phyloP scores from a whole-genome alignment of 2,888 invertebrate species.

The Tachina grossa region DNA sequence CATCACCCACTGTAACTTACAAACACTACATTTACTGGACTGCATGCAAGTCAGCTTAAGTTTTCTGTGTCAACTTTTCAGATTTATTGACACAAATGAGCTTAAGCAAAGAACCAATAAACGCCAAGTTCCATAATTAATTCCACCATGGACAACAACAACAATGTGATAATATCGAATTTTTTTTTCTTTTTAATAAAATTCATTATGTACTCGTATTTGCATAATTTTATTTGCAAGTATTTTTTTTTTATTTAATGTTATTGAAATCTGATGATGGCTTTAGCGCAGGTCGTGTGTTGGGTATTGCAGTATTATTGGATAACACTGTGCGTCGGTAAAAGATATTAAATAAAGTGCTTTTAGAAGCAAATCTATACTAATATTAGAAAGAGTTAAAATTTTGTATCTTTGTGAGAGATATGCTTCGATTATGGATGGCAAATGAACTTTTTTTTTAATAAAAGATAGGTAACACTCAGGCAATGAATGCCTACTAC shows the following conservation, averaged over 20 bases:
- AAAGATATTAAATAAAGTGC: too few relatives aligned
- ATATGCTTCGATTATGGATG: too few relatives aligned
- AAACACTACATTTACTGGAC: conserved; percentile 30
- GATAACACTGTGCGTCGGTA: too few relatives aligned
- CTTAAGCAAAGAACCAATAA: conserved; percentile 16
- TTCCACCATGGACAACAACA: conserved; percentile 17
- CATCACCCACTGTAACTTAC: conserved; percentile 2
- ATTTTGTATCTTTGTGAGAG: too few relatives aligned
- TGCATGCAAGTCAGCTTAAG: conserved; percentile 3
- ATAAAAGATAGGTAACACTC: too few relatives aligned
- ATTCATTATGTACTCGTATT: conserved; percentile 1
- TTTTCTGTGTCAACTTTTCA: conserved; percentile 20
- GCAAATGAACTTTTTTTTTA: too few relatives aligned
- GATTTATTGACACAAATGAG: conserved; percentile 34
- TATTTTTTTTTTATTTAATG: not conserved
- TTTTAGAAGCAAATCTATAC: too few relatives aligned
- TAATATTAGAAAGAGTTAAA: too few relatives aligned
- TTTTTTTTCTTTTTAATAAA: conserved; percentile 32
- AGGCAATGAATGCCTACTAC: too few relatives aligned
- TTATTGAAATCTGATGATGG: conserved; percentile 24
- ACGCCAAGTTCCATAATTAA: conserved; percentile 47
- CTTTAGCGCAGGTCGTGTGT: not conserved
- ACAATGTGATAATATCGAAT: conserved; percentile 44
- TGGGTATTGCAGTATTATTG: not conserved
- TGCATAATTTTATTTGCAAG: not conserved